phyloP scores from a whole-genome alignment of 1,140 invertebrate species.

The Trichonephila inaurata region DNA sequence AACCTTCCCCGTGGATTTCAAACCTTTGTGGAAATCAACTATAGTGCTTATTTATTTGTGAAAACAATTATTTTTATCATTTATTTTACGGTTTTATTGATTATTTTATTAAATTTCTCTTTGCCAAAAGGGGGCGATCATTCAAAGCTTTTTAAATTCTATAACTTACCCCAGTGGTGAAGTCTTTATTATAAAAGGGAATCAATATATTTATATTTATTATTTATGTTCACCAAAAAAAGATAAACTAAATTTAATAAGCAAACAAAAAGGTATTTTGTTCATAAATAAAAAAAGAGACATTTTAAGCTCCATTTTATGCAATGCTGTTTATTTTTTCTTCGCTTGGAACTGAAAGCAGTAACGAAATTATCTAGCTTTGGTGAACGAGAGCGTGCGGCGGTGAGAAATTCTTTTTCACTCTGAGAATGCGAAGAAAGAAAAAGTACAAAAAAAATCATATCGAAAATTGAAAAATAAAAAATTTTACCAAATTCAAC shows the following conservation, averaged over 20 bases:
- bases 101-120: not conserved
- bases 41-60: no score
- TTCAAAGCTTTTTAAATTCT: not conserved
- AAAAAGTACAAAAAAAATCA: constrained; percentile 10
- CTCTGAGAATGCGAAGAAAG: not conserved
- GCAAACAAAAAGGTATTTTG: constrained; percentile 27
- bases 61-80: no score
- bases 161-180: not conserved
- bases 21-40: no score
- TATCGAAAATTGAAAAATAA: constrained; percentile 33
- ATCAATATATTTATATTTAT: constrained; percentile 34
- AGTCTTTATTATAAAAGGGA: not conserved
- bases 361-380: constrained; percentile 49
- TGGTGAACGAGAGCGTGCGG: not conserved
- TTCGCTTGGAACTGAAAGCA: not conserved
- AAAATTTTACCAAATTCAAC: constrained; percentile 16
- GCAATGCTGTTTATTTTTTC: not conserved
- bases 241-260: not conserved
- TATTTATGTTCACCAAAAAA: not conserved
- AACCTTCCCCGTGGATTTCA: no score
- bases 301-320: constrained; percentile 18
- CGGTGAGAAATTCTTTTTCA: constrained; percentile 23
- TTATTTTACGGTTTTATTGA: no score
- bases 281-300: not conserved
- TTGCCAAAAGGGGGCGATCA: not conserved